These are phyloP conservation scores for Laticauda laticaudata DNA, from an alignment of 2,113 vertebrate genomes.

Conservation along the genomic window DNA sequence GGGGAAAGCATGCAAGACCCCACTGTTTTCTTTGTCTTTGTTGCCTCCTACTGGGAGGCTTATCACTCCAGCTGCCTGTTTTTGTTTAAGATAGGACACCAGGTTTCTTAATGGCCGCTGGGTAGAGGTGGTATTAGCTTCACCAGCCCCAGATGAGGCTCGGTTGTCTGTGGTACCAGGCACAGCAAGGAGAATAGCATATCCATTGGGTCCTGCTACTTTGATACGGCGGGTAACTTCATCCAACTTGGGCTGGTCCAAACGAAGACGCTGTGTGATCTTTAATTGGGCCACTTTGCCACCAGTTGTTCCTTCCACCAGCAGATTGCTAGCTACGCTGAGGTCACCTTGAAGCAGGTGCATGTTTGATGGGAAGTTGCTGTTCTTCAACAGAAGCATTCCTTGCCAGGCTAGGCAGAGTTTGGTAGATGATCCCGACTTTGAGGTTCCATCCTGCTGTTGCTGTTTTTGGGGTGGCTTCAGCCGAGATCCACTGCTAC, in stretches of 20 bases:
- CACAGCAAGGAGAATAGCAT: constrained; percentile 92
- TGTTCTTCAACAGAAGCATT: constrained; percentile 97
- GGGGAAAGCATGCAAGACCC: constrained; percentile 97
- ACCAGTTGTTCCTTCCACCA: constrained; percentile 84
- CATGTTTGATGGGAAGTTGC: constrained; percentile 98
- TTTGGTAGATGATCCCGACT: constrained; percentile 75
- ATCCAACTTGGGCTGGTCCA: constrained; percentile 98
- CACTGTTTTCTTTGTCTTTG: constrained; percentile 98
- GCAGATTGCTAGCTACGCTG: constrained; percentile 87
- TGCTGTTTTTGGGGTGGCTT: constrained; percentile 58
- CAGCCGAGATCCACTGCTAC: constrained; percentile 66
- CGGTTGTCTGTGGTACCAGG: constrained; percentile 84
- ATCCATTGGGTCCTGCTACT: constrained; percentile 91
- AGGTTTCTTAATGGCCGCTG: constrained; percentile 97
- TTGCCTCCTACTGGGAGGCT: constrained; percentile 96
- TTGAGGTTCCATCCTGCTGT: constrained; percentile 68
- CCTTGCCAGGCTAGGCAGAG: constrained; percentile 94
- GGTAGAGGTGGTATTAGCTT: constrained; percentile 81
- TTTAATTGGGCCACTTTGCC: constrained; percentile 93
- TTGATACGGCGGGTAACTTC: constrained; percentile 98
- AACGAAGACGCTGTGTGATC: constrained; percentile 96
- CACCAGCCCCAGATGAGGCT: constrained; percentile 70
- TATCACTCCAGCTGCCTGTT: constrained; percentile 99
- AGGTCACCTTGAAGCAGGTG: constrained; percentile 94
- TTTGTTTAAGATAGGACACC: constrained; percentile 99